Percentiles rank a stretch among this genome's conserved stretches.
phyloP scores from a whole-genome alignment of 2,888 invertebrate species.

The Elysia crispata region DNA sequence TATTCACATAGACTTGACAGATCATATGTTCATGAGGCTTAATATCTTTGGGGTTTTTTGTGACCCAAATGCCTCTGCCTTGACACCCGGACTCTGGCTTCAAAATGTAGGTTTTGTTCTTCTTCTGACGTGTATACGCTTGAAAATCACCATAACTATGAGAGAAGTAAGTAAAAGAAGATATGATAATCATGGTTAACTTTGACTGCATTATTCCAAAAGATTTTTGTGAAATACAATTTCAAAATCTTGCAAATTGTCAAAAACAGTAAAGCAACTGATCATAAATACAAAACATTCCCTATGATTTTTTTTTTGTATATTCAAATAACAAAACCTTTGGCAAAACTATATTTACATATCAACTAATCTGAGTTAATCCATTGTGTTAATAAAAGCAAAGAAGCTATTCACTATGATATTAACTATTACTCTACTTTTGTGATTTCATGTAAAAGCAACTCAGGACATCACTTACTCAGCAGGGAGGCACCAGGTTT shows the following conservation, averaged over 20 bases:
- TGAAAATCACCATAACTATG: conserved; percentile 76
- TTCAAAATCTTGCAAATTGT: too few relatives aligned
- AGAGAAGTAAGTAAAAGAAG: conserved; percentile 35
- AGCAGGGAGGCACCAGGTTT: conserved; percentile 94
- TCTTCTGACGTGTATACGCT: conserved; percentile 84
- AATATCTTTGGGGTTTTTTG: conserved; percentile 88
- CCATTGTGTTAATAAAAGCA: too few relatives aligned
- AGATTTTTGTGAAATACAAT: too few relatives aligned
- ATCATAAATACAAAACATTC: too few relatives aligned
- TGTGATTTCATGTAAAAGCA: not conserved
- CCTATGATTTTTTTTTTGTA: too few relatives aligned
- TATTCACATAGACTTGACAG: conserved; percentile 82
- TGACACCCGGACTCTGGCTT: conserved; percentile 95
- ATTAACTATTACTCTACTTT: not conserved
- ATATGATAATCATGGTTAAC: not conserved
- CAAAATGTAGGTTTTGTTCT: conserved; percentile 88
- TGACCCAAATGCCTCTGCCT: conserved; percentile 92
- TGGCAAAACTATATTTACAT: not conserved
- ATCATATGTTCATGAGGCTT: conserved; percentile 89
- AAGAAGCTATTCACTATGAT: too few relatives aligned
- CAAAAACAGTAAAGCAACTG: too few relatives aligned
- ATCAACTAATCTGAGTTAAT: too few relatives aligned
- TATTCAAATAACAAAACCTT: not conserved
- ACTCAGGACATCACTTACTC: conserved; percentile 83
- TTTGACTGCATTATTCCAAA: not conserved